Evolutionary conservation across 2,113 vertebrate genomes (phyloP), one percentile per base, ranked within the genome.

Genomic region (Cairina moschata): DNA sequence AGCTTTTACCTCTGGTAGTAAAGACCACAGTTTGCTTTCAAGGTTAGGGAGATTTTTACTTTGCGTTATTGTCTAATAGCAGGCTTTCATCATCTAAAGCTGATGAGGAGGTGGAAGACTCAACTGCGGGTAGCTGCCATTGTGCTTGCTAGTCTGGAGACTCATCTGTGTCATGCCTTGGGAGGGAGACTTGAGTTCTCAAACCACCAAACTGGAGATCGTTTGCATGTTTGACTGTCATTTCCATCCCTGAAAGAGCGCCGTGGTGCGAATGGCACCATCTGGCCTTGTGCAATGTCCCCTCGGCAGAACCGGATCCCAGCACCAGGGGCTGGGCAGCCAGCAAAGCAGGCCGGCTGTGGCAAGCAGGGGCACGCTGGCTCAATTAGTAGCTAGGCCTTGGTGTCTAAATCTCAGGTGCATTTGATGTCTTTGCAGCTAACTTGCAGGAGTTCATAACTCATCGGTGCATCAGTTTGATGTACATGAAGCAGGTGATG

Each of bases 141-240:
- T 8, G 85, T 8, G 48, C 55, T 34, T 46, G 52, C 42, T 28
- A 5, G 42, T 28, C 38, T 22, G 17, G 8, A 38, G 23, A 6
- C n/a, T 38, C n/a, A 20, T 7, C 3, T 6, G 16, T 46, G 29
- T 40, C n/a, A 1, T 9, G 0, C 2, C 52, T 26, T 22, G 32
- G 0, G 5, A 52, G 44, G 50, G 67, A 69, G 3, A 6, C 26
- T 25, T 12, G 15, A 12, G 1, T 36, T 22, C 54, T 65, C 44
- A 69, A 32, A 17, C 26, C 44, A 10, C n/a, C 23, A 3, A 14
- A 1, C 34, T 6, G 42, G 50, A 52, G 28, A 40, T 50, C 1
- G 0, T 31, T 38, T 62, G 34, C 7, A 1, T 4, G 0, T 23
- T 2, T 8, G 31, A 26, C 15, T 58, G 63, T 28, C 40, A 0